A percentile compares a stretch with the other conserved stretches of the same genome.
These are phyloP conservation scores for Lophura nycthemera DNA, from an alignment of 2,113 vertebrate genomes.

Conservation along the genomic window DNA sequence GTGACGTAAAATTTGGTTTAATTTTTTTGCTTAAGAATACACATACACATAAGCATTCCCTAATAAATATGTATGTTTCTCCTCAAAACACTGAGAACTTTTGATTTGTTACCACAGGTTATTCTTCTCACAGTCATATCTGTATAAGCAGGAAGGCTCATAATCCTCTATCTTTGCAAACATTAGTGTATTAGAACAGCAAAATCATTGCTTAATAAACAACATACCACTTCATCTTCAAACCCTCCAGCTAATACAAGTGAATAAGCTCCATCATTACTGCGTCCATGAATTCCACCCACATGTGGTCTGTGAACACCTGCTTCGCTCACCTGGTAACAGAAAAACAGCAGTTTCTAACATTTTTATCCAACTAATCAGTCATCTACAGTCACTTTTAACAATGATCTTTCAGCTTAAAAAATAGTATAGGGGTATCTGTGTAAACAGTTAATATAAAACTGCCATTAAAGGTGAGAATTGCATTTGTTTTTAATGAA, in stretches of 20 bases:
- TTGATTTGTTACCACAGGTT: not conserved
- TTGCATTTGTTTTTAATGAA: not conserved
- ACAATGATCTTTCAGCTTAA: not conserved
- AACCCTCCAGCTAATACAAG: constrained; percentile 97
- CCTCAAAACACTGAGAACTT: not conserved
- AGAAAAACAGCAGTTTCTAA: constrained; percentile 17
- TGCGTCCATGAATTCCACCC: constrained; percentile 96
- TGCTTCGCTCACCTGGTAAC: constrained; percentile 93
- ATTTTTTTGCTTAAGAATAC: not conserved
- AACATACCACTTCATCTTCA: constrained; percentile 98
- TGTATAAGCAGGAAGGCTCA: not conserved
- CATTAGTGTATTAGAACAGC: not conserved
- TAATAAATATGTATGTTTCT: not conserved
- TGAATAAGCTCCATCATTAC: constrained; percentile 96
- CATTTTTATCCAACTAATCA: not conserved
- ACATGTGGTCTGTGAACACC: constrained; percentile 98
- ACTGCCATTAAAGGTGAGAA: not conserved
- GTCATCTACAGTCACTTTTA: not conserved
- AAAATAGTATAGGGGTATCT: not conserved
- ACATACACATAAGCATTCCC: not conserved
- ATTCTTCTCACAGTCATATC: not conserved
- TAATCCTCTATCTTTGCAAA: not conserved
- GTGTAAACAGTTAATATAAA: not conserved
- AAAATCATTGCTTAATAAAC: not conserved
- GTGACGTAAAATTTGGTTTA: not conserved